phyloP scores from a whole-genome alignment of 2,888 invertebrate species.

The Lasioglossum villosulum region DNA sequence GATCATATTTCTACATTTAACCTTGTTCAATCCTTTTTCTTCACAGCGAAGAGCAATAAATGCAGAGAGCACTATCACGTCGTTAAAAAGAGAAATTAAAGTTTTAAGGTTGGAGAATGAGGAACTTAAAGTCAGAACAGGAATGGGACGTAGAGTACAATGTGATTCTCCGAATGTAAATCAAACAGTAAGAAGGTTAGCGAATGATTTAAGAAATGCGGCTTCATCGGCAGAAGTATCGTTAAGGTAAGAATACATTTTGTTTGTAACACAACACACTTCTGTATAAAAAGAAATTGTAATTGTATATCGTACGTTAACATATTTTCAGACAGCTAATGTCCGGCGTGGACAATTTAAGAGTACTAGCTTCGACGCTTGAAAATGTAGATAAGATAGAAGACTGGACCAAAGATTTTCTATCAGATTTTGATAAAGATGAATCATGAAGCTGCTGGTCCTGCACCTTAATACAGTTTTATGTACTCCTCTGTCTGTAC shows the following conservation, averaged over 20 bases:
- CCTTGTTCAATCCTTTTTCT: background rate
- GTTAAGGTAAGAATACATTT: slow-evolving; percentile 85
- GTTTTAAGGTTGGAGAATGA: slow-evolving; percentile 87
- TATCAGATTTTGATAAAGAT: slow-evolving; percentile 85
- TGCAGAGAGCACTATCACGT: slow-evolving; percentile 87
- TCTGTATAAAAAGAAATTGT: background rate
- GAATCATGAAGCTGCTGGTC: slow-evolving; percentile 83
- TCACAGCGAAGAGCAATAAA: slow-evolving; percentile 87
- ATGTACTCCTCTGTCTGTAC: slow-evolving; percentile 53
- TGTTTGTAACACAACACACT: background rate
- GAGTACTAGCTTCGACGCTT: slow-evolving; percentile 88
- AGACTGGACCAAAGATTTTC: slow-evolving; percentile 85
- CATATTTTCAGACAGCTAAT: slow-evolving; percentile 87
- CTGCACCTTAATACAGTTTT: slow-evolving; percentile 83
- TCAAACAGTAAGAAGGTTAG: slow-evolving; percentile 85
- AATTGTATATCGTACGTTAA: slow-evolving; percentile 39
- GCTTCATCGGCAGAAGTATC: slow-evolving; percentile 89
- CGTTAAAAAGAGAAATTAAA: slow-evolving; percentile 90
- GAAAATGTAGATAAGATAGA: slow-evolving; percentile 87
- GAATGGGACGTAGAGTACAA: slow-evolving; percentile 84
- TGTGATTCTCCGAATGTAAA: slow-evolving; percentile 71
- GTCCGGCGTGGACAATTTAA: slow-evolving; percentile 88
- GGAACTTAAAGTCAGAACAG: slow-evolving; percentile 84
- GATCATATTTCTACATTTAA: background rate
- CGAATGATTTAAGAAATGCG: slow-evolving; percentile 87